Evolutionary conservation across 1,140 invertebrate genomes (phyloP), one percentile per base, ranked within the genome.

Genomic region (Grapholita molesta): DNA sequence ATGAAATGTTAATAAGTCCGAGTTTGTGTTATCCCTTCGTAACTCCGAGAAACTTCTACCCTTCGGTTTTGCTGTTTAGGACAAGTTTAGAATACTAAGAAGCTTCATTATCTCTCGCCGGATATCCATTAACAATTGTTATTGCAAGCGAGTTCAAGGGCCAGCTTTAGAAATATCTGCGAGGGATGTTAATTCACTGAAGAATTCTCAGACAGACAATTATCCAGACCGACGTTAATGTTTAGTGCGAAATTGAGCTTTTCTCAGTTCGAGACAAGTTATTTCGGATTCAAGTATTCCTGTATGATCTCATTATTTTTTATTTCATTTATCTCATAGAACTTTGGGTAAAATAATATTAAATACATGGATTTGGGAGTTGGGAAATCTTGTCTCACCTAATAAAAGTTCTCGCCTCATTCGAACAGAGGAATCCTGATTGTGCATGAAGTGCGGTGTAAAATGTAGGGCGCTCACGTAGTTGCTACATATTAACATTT

Each of bases 91-190:
- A 61, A 61, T 61, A 61, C 55, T n/a, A 61, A 61, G 55, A 61
- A 61, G 55, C 32, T 7, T 28, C 12, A 28, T 61, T 61, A 61
- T 61, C 55, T n/a, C 53, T 61, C 65, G 57, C 42, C 75, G 71
- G 72, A 79, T 76, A 42, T 74, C 70, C 70, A 78, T 79, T 75
- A 74, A 28, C 65, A 69, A 67, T 70, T 76, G 77, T 76, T 78
- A 65, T 76, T 74, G 69, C 70, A 9, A 75, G 72, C 70, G 48
- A 68, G 70, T 70, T 74, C 68, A 75, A 79, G 71, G 70, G 66
- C 69, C 73, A 28, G 25, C 12, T 28, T 61, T n/a, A 15, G 24
- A 61, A 61, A 61, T 61, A 61, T 61, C 55, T 28, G n/a, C 55
- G 12, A 61, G 55, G 55, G 55, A 2, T 30, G 53, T 57, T 12